Conservation (phyloP, 2,113 vertebrate genomes). For the Amphiprion percula region DNA sequence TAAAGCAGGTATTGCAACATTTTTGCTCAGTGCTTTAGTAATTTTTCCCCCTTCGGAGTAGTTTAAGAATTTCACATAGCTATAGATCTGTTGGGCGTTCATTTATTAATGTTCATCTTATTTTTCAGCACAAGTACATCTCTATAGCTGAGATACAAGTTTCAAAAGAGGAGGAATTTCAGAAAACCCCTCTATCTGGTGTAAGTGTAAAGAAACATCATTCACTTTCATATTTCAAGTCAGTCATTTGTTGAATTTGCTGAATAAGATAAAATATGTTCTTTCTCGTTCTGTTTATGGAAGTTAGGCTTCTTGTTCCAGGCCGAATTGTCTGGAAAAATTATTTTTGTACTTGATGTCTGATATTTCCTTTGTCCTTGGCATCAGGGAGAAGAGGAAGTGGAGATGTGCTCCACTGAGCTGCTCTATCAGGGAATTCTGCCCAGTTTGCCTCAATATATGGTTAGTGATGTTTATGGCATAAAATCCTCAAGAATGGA, state of each 20-base stretch:
- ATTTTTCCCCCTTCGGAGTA: neutral
- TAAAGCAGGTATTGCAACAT: slow-evolving; percentile 89
- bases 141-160: slow-evolving; percentile 96
- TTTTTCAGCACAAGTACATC: slow-evolving; percentile 94
- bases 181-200: slow-evolving; percentile 95
- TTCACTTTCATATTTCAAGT: neutral
- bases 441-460: slow-evolving; percentile 97
- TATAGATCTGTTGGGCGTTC: neutral
- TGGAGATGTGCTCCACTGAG: slow-evolving; percentile 93
- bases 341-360: neutral
- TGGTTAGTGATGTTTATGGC: slow-evolving; percentile 84
- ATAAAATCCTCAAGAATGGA: no score
- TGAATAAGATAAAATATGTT: neutral
- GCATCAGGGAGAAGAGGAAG: slow-evolving; percentile 94
- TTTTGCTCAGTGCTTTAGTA: neutral
- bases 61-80: neutral
- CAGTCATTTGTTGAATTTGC: no score
- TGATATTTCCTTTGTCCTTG: slow-evolving; percentile 21
- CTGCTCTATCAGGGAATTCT: slow-evolving; percentile 97
- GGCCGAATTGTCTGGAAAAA: neutral
- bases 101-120: slow-evolving; percentile 1
- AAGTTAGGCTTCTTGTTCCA: neutral
- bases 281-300: neutral
- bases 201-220: slow-evolving; percentile 80
- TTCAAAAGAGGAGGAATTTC: slow-evolving; percentile 93